Evolutionary conservation across 2,797 vertebrate species (phyloP), one percentile per base, ranked within the genome.

Genomic region (Rallus crepitans): DNA sequence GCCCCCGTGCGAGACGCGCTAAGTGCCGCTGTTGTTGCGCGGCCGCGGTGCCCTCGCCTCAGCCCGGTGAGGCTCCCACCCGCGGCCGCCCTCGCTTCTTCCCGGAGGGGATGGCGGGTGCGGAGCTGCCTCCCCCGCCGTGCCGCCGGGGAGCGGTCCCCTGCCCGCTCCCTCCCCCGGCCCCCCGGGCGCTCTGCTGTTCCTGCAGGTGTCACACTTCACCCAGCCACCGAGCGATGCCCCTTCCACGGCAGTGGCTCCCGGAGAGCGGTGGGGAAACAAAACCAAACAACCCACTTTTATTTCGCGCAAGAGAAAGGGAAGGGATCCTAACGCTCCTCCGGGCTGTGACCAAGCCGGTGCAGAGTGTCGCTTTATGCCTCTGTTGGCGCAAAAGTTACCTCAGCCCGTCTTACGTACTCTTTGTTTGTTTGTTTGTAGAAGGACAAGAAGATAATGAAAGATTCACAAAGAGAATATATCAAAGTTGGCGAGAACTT

Each of bases 131-230:
- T 30, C 50, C 64, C 4, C 16, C 53, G 15, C 61, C 13, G 45
- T 9, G 69, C 40, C 24, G 13, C 59, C 47, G 30, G 42, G 28
- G 28, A 87, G 60, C 27, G 27, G 37, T 16, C 55, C 42, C 50
- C 24, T 17, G 48, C 39, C 66, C 48, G 28, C 48, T n/a, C 14
- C 40, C 79, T 21, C 18, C 37, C 63, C 42, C 35, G 31, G 56
- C 27, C 28, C 30, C 33, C 24, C 2, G 55, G 27, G 57, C 9
- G 53, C 47, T 53, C 56, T 7, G 71, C 56, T 40, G 55, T 13
- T 45, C 77, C 92, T 55, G 89, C 78, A 90, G 87, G 92, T 96
- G 94, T 91, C 93, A 94, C 50, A 5, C 69, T 31, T 47, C 59
- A 4, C 56, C 40, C 82, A 11, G 72, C 4, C 53, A 78, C 79